Percentiles rank a stretch among this genome's conserved stretches.
These are phyloP conservation scores for Atrina japonica DNA, from an alignment of 2,888 invertebrate genomes.

Conservation along the genomic window DNA sequence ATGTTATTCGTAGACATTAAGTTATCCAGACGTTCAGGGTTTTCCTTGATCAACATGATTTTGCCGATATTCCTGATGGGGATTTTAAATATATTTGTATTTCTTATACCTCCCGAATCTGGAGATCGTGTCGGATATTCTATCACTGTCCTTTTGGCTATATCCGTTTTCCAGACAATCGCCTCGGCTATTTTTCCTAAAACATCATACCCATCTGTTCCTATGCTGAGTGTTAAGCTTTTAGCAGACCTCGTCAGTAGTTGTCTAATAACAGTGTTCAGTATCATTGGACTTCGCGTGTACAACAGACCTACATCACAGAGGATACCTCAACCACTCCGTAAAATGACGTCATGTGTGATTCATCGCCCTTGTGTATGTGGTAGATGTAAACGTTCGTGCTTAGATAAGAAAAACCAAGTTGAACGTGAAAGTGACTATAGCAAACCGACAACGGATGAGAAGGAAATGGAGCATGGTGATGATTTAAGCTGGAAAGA, in stretches of 20 bases:
- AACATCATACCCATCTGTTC: constrained; percentile 4
- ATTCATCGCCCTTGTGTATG: not conserved
- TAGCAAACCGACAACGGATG: no score
- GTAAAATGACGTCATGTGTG: not conserved
- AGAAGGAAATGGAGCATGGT: no score
- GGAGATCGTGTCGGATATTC: constrained; percentile 14
- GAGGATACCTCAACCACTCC: not conserved
- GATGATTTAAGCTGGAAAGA: not conserved
- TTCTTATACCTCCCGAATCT: constrained; percentile 14
- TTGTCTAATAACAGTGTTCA: not conserved
- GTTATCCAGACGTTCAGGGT: not conserved
- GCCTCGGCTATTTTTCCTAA: constrained; percentile 11
- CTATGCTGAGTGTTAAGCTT: constrained; percentile 1
- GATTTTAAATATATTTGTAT: constrained; percentile 16
- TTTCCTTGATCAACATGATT: constrained; percentile 23
- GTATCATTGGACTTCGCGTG: not conserved
- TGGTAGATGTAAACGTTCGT: no score
- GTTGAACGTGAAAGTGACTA: no score
- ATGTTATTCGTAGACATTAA: no score
- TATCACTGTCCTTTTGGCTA: constrained; percentile 16
- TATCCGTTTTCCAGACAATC: constrained; percentile 22
- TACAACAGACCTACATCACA: not conserved
- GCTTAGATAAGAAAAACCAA: no score
- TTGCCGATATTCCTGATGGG: constrained; percentile 14
- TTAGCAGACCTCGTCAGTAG: not conserved